These are phyloP conservation scores for Myripristis jacobus DNA, from an alignment of 2,797 vertebrate species.

Conservation along the genomic window DNA sequence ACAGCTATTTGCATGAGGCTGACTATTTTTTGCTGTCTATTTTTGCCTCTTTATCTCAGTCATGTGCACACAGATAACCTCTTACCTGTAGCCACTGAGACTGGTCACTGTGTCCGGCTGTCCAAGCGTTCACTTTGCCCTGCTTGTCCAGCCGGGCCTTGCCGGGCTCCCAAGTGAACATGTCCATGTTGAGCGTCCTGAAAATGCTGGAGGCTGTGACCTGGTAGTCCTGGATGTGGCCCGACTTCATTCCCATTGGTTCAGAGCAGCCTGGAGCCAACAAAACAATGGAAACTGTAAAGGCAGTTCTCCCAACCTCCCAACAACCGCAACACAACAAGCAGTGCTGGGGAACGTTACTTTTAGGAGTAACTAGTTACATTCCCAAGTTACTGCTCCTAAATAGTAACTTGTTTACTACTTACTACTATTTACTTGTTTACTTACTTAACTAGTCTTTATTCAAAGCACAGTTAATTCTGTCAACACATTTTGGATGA, in stretches of 20 bases:
- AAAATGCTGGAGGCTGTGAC: conserved; percentile 96
- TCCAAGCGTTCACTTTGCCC: conserved; percentile 99
- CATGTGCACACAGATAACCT: conserved; percentile 10
- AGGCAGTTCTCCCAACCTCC: background rate
- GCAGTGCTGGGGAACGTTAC: too few species aligned
- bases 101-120: conserved; percentile 96
- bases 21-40: background rate
- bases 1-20: conserved; percentile 34
- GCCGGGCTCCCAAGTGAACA: conserved; percentile 98
- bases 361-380: too few species aligned
- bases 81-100: conserved; percentile 98
- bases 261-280: conserved; percentile 92
- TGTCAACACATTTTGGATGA: too few species aligned
- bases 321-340: background rate
- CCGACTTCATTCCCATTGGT: conserved; percentile 97
- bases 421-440: too few species aligned
- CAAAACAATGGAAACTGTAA: background rate
- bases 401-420: too few species aligned
- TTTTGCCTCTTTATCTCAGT: conserved; percentile 26
- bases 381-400: too few species aligned
- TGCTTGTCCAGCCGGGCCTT: conserved; percentile 98
- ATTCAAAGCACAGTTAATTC: too few species aligned
- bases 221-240: conserved; percentile 97
- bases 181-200: conserved; percentile 99
- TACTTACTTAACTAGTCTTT: too few species aligned